Evolutionary conservation across 2,797 vertebrate species (phyloP).

Genomic region (Cottoperca gobio): DNA sequence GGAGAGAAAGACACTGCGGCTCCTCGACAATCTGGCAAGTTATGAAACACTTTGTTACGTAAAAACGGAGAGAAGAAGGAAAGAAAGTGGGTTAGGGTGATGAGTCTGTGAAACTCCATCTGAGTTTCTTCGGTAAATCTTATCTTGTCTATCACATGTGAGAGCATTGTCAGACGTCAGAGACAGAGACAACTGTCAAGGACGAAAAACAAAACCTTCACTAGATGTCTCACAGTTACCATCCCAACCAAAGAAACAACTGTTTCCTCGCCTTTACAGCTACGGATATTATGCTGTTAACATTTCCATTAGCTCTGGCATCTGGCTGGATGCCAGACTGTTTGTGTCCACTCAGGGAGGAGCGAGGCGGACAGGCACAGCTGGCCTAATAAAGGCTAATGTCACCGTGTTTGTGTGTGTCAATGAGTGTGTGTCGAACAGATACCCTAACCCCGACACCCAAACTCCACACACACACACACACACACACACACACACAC

Average conservation of each 20-base stretch:
- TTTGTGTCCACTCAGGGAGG: constrained; percentile 35
- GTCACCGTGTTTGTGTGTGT: constrained; percentile 40
- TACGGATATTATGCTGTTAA: constrained; percentile 31
- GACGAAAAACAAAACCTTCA: constrained; percentile 8
- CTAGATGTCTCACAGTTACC: constrained; percentile 31
- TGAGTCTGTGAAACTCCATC: constrained; percentile 40
- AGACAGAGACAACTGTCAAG: neutral
- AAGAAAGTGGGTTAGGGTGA: constrained; percentile 50
- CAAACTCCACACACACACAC: constrained; percentile 20
- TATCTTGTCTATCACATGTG: neutral
- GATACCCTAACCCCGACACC: constrained; percentile 14
- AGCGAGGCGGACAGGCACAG: constrained; percentile 54
- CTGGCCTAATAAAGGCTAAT: constrained; percentile 64
- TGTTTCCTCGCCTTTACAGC: constrained; percentile 33
- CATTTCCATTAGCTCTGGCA: constrained; percentile 44
- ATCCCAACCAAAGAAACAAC: neutral
- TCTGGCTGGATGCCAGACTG: constrained; percentile 53
- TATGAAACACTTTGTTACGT: constrained; percentile 78
- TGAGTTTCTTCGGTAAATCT: constrained; percentile 19
- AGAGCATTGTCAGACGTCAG: neutral
- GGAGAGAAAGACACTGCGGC: constrained; percentile 38
- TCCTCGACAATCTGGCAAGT: constrained; percentile 73
- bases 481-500: constrained; percentile 21
- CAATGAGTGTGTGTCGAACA: constrained; percentile 34
- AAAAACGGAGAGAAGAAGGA: constrained; percentile 50